phyloP scores from a whole-genome alignment of 2,797 vertebrate species.

The Enteromius afrohamiltoni region DNA sequence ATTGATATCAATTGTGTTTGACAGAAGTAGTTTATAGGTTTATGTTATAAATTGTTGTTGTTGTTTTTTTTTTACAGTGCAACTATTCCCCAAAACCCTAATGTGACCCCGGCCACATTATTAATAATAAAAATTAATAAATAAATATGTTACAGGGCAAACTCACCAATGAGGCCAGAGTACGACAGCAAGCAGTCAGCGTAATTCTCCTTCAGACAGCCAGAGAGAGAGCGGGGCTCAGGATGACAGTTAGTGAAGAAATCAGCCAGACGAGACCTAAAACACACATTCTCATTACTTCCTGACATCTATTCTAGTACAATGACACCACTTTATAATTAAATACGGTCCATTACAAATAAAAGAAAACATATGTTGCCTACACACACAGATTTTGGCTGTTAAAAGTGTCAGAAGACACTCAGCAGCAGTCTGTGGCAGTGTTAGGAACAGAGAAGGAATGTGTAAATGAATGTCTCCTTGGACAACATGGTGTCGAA shows the following conservation, averaged over 20 bases:
- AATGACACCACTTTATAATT: neutral
- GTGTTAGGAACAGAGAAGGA: slow-evolving; percentile 30
- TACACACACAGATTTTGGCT: slow-evolving; percentile 1
- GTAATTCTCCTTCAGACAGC: slow-evolving; percentile 95
- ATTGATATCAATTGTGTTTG: no score
- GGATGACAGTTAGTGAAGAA: slow-evolving; percentile 97
- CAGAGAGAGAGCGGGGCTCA: slow-evolving; percentile 87
- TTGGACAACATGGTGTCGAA: slow-evolving; percentile 43
- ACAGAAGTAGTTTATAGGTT: neutral
- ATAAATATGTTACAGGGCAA: neutral
- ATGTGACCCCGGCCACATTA: neutral
- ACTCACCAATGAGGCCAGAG: slow-evolving; percentile 94
- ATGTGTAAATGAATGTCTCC: slow-evolving; percentile 49
- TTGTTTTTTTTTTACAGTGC: neutral
- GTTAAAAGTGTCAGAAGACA: slow-evolving; percentile 17
- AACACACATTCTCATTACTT: slow-evolving; percentile 23
- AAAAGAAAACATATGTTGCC: slow-evolving; percentile 14
- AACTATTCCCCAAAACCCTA: neutral
- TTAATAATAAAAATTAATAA: neutral
- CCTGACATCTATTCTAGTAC: neutral
- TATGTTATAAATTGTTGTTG: neutral
- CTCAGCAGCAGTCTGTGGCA: slow-evolving; percentile 15
- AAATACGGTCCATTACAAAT: slow-evolving; percentile 9
- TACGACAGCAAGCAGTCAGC: slow-evolving; percentile 95
- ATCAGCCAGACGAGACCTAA: slow-evolving; percentile 94